phyloP scores from a whole-genome alignment of 2,113 vertebrate genomes.

The Leptocoma aspasia region DNA sequence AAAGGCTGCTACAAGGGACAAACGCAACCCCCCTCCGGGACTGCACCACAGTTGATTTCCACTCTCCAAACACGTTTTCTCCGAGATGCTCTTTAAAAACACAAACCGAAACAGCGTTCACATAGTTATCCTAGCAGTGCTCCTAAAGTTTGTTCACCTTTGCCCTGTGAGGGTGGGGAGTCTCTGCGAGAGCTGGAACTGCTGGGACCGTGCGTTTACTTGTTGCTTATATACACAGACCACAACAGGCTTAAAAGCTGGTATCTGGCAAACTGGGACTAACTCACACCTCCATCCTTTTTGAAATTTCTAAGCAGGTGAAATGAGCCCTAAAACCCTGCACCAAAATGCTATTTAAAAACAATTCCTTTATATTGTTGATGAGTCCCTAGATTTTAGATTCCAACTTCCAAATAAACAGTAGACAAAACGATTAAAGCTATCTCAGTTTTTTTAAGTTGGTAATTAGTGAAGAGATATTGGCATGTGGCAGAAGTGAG shows the following conservation, averaged over 20 bases:
- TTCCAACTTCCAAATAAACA: not conserved
- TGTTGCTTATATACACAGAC: not conserved
- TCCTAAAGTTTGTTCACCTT: not conserved
- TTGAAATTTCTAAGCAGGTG: not conserved
- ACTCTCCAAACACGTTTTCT: not conserved
- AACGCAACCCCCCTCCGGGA: not conserved
- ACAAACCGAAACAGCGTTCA: not conserved
- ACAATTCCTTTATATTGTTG: not conserved
- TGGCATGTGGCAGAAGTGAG: constrained; percentile 50
- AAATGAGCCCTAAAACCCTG: not conserved
- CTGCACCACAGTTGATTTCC: not conserved
- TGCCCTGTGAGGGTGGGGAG: not conserved
- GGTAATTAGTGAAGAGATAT: constrained; percentile 20
- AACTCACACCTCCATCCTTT: not conserved
- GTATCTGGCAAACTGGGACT: not conserved
- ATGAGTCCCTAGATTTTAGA: not conserved
- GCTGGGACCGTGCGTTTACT: not conserved
- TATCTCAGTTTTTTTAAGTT: not conserved
- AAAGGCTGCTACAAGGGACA: not conserved
- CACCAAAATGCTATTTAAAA: not conserved
- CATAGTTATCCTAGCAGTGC: rapidly evolving
- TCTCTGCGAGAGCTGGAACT: not conserved
- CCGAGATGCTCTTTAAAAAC: not conserved
- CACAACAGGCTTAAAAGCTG: not conserved
- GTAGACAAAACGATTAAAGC: not conserved